These are phyloP conservation scores for Flexamia atlantica DNA, from an alignment of 2,888 invertebrate species.

Conservation along the genomic window DNA sequence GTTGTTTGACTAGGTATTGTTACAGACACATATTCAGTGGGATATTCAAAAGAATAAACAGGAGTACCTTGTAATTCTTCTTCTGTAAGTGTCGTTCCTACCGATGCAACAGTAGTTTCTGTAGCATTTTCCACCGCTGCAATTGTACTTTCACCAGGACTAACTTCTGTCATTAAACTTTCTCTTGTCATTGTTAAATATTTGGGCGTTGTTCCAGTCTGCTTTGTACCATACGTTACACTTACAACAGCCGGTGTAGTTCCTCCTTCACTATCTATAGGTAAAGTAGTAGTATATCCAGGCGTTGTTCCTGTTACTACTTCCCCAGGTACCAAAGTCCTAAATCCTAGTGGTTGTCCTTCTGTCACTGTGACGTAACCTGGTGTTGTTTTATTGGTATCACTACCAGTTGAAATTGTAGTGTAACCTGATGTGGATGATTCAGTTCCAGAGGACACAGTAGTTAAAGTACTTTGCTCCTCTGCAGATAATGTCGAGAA, in stretches of 20 bases:
- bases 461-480: neutral
- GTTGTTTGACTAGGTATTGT: constrained; percentile 10
- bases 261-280: neutral
- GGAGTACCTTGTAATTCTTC: neutral
- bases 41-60: neutral
- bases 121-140: neutral
- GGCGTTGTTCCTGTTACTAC: neutral
- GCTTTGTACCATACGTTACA: neutral
- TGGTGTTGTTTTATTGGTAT: neutral
- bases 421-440: neutral
- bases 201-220: neutral
- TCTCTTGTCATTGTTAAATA: neutral
- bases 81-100: neutral
- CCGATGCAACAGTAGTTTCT: neutral
- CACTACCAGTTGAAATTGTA: neutral
- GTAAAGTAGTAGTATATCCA: neutral
- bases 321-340: neutral
- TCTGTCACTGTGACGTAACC: neutral
- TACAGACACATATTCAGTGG: neutral
- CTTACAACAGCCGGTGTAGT: neutral
- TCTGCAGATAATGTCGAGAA: neutral
- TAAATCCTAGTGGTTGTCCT: neutral
- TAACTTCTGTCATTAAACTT: neutral
- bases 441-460: neutral
- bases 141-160: neutral